Percentiles rank a stretch among this genome's conserved stretches.
These are phyloP conservation scores for Helogale parvula DNA, from an alignment of 2,113 vertebrate genomes.

Conservation along the genomic window DNA sequence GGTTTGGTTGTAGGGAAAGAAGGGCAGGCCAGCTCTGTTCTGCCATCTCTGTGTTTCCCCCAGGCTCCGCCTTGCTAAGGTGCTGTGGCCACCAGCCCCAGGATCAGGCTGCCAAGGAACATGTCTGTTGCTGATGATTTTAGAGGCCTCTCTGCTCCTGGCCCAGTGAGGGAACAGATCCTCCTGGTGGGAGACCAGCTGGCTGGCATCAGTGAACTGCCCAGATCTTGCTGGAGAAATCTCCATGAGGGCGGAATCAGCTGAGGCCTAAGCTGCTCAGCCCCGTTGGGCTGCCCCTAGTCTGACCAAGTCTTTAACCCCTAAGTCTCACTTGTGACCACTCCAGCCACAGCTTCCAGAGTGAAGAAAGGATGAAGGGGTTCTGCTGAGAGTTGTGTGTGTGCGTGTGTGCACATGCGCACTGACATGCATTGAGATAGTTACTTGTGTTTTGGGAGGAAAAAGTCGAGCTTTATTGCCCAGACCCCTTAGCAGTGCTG, in stretches of 20 bases:
- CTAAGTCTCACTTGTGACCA: not conserved
- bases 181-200: not conserved
- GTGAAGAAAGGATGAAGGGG: not conserved
- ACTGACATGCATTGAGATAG: accelerated
- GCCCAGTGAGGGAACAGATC: not conserved
- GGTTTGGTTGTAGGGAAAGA: not conserved
- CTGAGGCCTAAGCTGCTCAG: not conserved
- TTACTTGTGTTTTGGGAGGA: not conserved
- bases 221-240: not conserved
- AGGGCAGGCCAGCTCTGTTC: not conserved
- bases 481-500: not conserved
- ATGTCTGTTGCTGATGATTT: not conserved
- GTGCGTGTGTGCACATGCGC: accelerated
- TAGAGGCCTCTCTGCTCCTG: not conserved
- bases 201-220: not conserved
- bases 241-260: not conserved
- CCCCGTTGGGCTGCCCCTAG: not conserved
- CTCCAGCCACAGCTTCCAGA: not conserved
- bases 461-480: too few relatives aligned
- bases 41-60: not conserved
- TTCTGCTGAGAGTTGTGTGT: not conserved
- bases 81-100: not conserved
- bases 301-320: not conserved
- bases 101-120: not conserved
- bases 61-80: not conserved